phyloP scores from a whole-genome alignment of 2,888 invertebrate species.

The Epistrophe grossulariae region DNA sequence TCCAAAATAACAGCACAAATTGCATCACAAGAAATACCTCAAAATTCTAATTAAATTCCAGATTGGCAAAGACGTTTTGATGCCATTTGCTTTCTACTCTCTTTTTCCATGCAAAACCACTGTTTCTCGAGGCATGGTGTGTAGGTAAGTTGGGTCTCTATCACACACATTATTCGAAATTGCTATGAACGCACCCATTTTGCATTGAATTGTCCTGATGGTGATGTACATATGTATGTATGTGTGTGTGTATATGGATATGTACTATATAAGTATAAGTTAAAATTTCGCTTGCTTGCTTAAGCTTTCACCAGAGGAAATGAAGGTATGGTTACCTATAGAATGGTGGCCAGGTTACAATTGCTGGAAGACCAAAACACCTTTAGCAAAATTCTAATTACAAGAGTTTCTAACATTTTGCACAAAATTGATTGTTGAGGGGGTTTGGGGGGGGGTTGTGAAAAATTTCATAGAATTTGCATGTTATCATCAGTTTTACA shows the following conservation, averaged over 20 bases:
- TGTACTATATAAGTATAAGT: too few species aligned
- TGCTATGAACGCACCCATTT: constrained; percentile 9
- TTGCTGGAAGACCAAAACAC: constrained; percentile 23
- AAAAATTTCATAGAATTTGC: constrained; percentile 39
- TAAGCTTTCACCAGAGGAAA: not conserved
- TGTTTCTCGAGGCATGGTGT: too few species aligned
- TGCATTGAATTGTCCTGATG: constrained; percentile 22
- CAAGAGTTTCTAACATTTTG: constrained; percentile 50
- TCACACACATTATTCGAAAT: not conserved
- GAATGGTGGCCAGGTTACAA: not conserved
- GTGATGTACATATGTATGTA: not conserved
- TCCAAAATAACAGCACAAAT: constrained; percentile 19
- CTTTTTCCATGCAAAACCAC: not conserved
- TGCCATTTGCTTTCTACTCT: constrained; percentile 12
- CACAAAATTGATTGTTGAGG: constrained; percentile 26
- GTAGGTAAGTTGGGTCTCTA: not conserved
- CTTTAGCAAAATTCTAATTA: constrained; percentile 65
- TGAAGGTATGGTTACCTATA: constrained; percentile 1
- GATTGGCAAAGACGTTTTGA: constrained; percentile 44
- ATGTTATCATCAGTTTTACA: constrained; percentile 45
- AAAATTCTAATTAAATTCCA: constrained; percentile 69
- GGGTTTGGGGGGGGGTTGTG: not conserved
- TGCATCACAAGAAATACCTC: constrained; percentile 42
- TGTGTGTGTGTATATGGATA: not conserved
- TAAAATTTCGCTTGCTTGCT: not conserved